A percentile compares a stretch with the other conserved stretches of the same genome.
These are phyloP conservation scores for Trachemys scripta DNA, from an alignment of 2,113 vertebrate species.

Conservation along the genomic window DNA sequence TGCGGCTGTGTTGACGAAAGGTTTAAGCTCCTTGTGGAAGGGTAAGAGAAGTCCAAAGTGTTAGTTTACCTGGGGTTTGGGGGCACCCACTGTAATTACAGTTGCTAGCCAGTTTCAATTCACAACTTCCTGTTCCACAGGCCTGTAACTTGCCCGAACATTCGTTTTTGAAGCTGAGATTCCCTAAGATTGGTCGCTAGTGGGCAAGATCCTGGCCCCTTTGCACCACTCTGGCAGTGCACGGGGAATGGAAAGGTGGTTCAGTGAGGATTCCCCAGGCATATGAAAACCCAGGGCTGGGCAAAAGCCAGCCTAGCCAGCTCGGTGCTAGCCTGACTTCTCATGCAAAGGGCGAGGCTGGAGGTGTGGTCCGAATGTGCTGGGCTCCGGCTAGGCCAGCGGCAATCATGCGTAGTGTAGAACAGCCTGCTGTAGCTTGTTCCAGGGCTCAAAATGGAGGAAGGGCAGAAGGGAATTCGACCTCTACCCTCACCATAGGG, in stretches of 20 bases:
- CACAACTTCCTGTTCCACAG: background rate
- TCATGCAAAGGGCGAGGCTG: background rate
- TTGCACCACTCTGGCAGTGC: background rate
- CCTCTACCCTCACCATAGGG: background rate
- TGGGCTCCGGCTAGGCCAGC: background rate
- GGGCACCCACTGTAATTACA: background rate
- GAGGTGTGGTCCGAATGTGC: background rate
- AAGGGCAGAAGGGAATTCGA: background rate
- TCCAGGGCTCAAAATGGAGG: background rate
- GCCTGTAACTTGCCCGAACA: background rate
- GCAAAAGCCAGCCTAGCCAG: background rate
- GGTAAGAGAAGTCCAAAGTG: background rate
- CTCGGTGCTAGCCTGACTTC: background rate
- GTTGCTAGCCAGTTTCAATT: background rate
- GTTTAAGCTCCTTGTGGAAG: background rate
- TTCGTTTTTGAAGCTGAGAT: background rate
- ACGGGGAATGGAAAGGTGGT: background rate
- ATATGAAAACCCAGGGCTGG: background rate
- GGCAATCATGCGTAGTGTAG: background rate
- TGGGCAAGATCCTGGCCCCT: background rate
- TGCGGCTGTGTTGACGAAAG: background rate
- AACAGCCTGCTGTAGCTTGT: background rate
- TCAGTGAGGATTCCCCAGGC: background rate
- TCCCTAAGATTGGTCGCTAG: background rate
- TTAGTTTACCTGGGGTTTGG: background rate